phyloP scores from a whole-genome alignment of 2,113 vertebrate genomes.

The Petromus typicus region DNA sequence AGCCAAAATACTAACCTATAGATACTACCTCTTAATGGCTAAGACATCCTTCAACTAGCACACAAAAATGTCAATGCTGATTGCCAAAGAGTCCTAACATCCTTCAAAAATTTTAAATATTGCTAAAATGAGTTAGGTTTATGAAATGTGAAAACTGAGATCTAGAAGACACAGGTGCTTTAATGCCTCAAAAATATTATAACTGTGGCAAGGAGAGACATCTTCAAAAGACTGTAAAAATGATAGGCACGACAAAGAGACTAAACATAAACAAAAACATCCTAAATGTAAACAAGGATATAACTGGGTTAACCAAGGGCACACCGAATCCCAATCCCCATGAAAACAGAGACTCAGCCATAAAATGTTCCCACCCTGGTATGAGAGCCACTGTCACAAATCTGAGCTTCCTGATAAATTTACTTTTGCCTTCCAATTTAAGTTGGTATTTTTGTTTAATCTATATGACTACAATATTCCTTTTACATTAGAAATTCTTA shows the following conservation, averaged over 20 bases:
- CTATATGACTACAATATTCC: background rate
- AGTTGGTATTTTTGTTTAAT: background rate
- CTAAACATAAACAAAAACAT: background rate
- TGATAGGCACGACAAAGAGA: background rate
- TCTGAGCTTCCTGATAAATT: background rate
- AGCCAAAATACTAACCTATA: background rate
- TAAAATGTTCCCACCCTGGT: background rate
- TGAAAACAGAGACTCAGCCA: background rate
- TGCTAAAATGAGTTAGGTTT: background rate
- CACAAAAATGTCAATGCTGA: background rate
- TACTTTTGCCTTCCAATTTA: too few relatives aligned
- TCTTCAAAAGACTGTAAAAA: background rate
- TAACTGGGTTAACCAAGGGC: background rate
- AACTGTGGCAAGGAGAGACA: background rate
- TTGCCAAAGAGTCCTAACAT: background rate
- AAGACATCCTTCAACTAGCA: background rate
- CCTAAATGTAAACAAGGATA: background rate
- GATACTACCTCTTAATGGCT: background rate
- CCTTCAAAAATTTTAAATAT: background rate
- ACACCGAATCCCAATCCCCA: background rate
- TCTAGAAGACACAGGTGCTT: background rate
- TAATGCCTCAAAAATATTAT: background rate
- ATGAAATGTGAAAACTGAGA: background rate
- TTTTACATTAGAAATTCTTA: background rate
- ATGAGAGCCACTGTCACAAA: background rate